Evolutionary conservation across 2,113 vertebrate species (phyloP), one percentile per base, ranked within the genome.

Genomic region (Axis porcinus): DNA sequence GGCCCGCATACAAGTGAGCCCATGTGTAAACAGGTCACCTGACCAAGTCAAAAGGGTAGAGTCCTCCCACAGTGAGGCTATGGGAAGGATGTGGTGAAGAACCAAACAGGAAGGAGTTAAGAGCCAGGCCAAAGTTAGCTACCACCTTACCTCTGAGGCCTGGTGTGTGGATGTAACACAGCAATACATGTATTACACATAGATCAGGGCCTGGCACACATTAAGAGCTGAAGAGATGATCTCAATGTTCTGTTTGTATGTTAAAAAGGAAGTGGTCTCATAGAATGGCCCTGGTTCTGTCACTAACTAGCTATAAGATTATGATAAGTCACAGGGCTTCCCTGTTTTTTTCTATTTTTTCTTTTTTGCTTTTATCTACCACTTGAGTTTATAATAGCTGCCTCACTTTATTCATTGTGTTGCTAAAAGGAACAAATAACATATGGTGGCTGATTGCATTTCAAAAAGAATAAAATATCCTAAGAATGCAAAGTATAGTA

Each of bases 381-480:
- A 76, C 7, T 95, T 45, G 45, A 96, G 36, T 60, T 89, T 79
- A 58, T 79, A 89, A 76, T n/a, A 95, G 79, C 33, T 94, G 33
- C 36, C 28, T 94, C 45, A 87, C 60, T 91, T 96, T 95, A 47
- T 67, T 92, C n/a, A 81, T 30, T 91, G 62, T 64, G 30, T 92
- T 89, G 13, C 33, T 97, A 60, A 96, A 91, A 94, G 30, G 23
- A 90, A 86, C 54, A 88, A 96, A 95, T 88, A 94, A 83, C 74
- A 94, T 55, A 64, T 27, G 78, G 40, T 74, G 50, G 57, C 25
- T 89, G 52, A 93, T 88, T 36, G 58, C 64, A 52, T 89, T 97
- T 95, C 76, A 83, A 95, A 94, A 97, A 79, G 47, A 92, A 96
- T 85, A 95, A 96, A 70, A 70, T 40, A 57, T 28, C 43, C 52